These are phyloP conservation scores for Tiliacea aurago DNA, from an alignment of 2,888 invertebrate genomes.

Conservation along the genomic window DNA sequence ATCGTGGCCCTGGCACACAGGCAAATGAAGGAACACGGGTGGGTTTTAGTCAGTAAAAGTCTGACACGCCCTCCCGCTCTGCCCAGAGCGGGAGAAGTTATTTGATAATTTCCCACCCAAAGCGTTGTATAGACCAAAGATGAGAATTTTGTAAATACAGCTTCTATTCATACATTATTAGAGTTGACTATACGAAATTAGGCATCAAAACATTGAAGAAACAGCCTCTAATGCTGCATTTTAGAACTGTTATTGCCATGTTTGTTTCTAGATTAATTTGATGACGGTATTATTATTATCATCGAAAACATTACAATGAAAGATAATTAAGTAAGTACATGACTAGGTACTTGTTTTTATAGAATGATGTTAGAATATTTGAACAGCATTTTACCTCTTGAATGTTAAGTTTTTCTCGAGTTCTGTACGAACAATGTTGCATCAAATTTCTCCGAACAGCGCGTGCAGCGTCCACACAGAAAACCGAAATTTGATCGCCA, in stretches of 20 bases:
- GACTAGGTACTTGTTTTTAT: neutral
- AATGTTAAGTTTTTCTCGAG: neutral
- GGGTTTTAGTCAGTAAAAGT: too few species aligned
- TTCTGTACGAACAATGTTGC: too few species aligned
- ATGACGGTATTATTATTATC: neutral
- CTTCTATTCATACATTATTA: neutral
- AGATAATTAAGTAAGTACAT: neutral
- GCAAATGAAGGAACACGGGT: too few species aligned
- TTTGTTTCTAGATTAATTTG: neutral
- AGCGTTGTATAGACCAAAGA: constrained; percentile 18
- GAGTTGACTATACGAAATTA: neutral
- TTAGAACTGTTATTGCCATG: neutral
- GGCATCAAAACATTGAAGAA: neutral
- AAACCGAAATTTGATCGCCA: too few species aligned
- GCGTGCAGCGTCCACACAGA: too few species aligned
- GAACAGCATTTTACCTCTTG: neutral
- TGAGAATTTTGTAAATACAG: neutral
- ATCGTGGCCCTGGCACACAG: too few species aligned
- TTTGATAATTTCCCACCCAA: too few species aligned
- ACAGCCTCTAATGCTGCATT: neutral
- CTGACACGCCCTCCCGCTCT: too few species aligned
- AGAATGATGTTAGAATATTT: neutral
- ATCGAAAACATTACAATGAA: neutral
- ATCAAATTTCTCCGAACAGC: too few species aligned
- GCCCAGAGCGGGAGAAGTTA: too few species aligned